These are phyloP conservation scores for Calyptomena viridis DNA, from an alignment of 2,113 vertebrate species.

Conservation along the genomic window DNA sequence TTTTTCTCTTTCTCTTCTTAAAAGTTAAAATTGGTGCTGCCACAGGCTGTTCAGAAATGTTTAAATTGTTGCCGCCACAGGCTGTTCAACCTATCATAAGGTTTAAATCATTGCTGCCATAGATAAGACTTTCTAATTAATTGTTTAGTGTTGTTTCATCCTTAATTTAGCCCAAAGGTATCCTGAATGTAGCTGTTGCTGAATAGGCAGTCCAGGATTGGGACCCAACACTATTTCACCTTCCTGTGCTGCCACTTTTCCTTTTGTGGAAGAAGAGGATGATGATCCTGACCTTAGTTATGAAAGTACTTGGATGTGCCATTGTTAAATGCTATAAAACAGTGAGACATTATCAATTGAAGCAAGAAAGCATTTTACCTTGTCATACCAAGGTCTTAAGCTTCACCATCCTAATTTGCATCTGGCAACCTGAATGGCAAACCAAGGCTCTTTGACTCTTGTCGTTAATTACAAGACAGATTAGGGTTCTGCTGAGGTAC, in stretches of 20 bases:
- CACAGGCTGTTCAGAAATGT: background rate
- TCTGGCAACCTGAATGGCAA: constrained; percentile 9
- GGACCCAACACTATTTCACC: background rate
- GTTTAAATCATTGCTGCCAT: background rate
- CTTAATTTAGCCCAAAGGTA: background rate
- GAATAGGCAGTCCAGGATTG: background rate
- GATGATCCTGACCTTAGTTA: background rate
- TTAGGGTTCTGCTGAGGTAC: constrained; percentile 41
- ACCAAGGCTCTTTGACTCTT: constrained; percentile 45
- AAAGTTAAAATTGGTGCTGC: background rate
- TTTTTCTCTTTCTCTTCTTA: background rate
- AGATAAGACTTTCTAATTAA: background rate
- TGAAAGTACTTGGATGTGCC: background rate
- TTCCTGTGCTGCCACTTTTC: background rate
- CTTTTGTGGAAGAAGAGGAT: background rate
- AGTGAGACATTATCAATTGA: background rate
- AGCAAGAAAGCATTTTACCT: constrained; percentile 50
- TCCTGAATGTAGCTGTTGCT: background rate
- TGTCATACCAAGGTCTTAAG: constrained; percentile 5
- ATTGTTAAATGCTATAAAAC: background rate
- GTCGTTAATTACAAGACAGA: constrained; percentile 44
- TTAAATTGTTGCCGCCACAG: background rate
- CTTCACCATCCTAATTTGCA: constrained; percentile 6
- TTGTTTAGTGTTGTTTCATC: background rate
- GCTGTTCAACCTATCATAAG: no score